A percentile compares a stretch with the other conserved stretches of the same genome.
Evolutionary conservation across 2,797 vertebrate genomes (phyloP).

Genomic region (Sebastes trivittatus): DNA sequence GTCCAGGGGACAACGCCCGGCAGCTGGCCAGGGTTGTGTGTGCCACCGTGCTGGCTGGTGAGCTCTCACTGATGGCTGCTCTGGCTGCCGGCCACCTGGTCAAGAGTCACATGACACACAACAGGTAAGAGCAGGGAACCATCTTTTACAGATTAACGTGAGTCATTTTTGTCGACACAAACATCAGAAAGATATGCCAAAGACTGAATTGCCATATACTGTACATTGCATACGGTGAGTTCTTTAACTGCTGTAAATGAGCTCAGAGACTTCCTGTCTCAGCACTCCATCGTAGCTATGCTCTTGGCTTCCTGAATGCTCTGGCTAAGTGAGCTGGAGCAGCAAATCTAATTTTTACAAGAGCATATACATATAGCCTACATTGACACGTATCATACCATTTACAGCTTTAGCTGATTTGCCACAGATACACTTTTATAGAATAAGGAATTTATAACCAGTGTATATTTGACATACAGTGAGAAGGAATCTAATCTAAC

Average conservation of each 20-base stretch:
- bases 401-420: background rate
- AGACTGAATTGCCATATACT: no score
- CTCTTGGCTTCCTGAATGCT: background rate
- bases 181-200: background rate
- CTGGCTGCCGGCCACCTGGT: conserved; percentile 95
- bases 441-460: background rate
- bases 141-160: background rate
- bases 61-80: conserved; percentile 94
- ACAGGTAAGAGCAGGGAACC: conserved; percentile 83
- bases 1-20: conserved; percentile 93
- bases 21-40: conserved; percentile 94
- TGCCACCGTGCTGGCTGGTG: conserved; percentile 93
- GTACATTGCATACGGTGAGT: no score
- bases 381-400: background rate
- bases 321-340: background rate
- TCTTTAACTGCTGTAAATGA: no score
- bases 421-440: background rate
- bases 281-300: background rate
- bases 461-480: background rate
- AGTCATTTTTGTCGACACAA: background rate
- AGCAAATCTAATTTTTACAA: no score
- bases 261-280: no score
- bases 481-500: background rate
- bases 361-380: background rate
- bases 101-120: conserved; percentile 97